Evolutionary conservation across 2,888 invertebrate genomes (phyloP).

Genomic region (Xestia ashworthii): DNA sequence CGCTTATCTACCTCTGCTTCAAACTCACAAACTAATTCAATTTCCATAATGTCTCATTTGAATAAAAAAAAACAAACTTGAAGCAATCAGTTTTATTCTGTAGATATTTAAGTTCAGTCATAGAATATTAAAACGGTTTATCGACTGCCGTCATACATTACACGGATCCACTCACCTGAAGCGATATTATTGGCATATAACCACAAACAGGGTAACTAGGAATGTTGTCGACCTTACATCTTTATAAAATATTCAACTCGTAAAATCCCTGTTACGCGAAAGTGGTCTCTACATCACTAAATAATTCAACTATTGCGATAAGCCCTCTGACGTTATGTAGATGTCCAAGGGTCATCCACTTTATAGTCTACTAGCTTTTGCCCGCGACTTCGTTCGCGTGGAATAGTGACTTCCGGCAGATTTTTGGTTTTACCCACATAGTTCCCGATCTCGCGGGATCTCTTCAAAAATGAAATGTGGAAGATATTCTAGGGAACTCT

Average conservation of each 20-base stretch:
- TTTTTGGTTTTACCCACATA: too few species aligned
- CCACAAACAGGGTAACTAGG: constrained; percentile 35
- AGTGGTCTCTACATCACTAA: constrained; percentile 51
- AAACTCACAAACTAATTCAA: constrained; percentile 51
- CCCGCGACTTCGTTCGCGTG: too few species aligned
- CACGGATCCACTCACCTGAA: constrained; percentile 24
- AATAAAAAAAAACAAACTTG: constrained; percentile 25
- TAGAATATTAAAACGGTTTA: constrained; percentile 41
- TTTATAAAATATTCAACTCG: constrained; percentile 57
- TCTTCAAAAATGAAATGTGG: too few species aligned
- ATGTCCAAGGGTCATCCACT: constrained; percentile 47
- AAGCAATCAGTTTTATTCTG: constrained; percentile 13
- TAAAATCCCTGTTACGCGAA: constrained; percentile 58
- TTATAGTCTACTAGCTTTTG: constrained; percentile 14
- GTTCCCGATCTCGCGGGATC: too few species aligned
- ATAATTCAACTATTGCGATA: constrained; percentile 62
- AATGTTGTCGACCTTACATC: constrained; percentile 46
- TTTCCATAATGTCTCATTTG: constrained; percentile 36
- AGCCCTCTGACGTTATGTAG: constrained; percentile 50
- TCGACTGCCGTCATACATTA: constrained; percentile 11
- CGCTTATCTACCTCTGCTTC: constrained; percentile 50
- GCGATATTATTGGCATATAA: constrained; percentile 52
- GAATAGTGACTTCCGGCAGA: too few species aligned
- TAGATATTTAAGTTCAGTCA: constrained; percentile 1
- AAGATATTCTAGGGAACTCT: too few species aligned